phyloP scores from a whole-genome alignment of 2,888 invertebrate species.

The Phanerotoma sp. region DNA sequence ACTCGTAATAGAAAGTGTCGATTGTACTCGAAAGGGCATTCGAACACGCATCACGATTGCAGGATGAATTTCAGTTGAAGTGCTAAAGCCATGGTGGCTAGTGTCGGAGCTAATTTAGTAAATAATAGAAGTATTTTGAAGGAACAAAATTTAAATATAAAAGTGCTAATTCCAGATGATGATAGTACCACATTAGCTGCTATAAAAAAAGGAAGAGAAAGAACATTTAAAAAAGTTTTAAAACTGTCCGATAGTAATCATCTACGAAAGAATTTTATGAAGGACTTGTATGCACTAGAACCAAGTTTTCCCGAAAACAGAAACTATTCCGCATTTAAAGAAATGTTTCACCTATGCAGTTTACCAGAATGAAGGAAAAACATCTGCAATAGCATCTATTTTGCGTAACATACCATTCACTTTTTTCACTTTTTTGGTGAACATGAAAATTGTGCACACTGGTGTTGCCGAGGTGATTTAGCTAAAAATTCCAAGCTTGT shows the following conservation, averaged over 20 bases:
- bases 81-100: too few relatives aligned
- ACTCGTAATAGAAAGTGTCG: too few relatives aligned
- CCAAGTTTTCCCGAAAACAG: constrained; percentile 13
- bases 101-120: too few relatives aligned
- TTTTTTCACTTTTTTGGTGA: constrained; percentile 25
- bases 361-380: constrained; percentile 24
- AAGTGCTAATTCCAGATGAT: constrained; percentile 36
- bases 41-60: too few relatives aligned
- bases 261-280: constrained; percentile 17
- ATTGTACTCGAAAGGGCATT: too few relatives aligned
- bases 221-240: background rate
- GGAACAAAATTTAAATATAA: constrained; percentile 28
- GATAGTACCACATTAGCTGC: constrained; percentile 31
- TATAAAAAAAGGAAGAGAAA: constrained; percentile 13
- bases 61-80: too few relatives aligned
- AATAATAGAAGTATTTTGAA: constrained; percentile 33
- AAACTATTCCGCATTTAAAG: constrained; percentile 28
- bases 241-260: constrained; percentile 21
- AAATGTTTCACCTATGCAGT: constrained; percentile 31
- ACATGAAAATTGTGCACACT: constrained; percentile 26
- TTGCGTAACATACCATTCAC: constrained; percentile 27
- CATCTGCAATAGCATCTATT: constrained; percentile 15
- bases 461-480: constrained; percentile 1
- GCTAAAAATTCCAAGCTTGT: background rate
- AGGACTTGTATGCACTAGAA: constrained; percentile 14